These are phyloP conservation scores for Eilema sororculum DNA, from an alignment of 2,888 invertebrate species.

Conservation along the genomic window DNA sequence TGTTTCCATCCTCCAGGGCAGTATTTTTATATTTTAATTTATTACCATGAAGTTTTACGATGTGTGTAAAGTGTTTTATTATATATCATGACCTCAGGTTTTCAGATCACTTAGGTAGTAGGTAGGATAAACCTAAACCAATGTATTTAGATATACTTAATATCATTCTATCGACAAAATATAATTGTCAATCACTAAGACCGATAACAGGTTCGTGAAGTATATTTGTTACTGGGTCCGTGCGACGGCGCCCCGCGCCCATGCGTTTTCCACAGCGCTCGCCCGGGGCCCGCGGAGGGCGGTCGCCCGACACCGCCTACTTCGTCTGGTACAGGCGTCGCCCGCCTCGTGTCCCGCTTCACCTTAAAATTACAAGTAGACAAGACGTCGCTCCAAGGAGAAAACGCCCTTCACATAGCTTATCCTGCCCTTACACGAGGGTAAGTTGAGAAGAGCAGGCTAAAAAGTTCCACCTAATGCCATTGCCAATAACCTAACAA, in stretches of 20 bases:
- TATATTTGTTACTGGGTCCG: conserved; percentile 83
- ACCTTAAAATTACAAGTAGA: conserved; percentile 73
- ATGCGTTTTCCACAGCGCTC: conserved; percentile 79
- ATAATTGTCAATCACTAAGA: conserved; percentile 69
- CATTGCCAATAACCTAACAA: conserved; percentile 6
- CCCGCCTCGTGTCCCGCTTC: conserved; percentile 83
- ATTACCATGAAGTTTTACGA: too few relatives aligned
- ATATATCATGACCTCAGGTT: not conserved
- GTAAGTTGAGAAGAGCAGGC: conserved; percentile 11
- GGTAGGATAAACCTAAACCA: not conserved
- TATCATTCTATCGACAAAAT: conserved; percentile 63
- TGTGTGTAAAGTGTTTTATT: too few relatives aligned
- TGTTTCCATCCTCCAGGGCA: too few relatives aligned
- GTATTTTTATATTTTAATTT: too few relatives aligned
- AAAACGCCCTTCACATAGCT: conserved; percentile 73
- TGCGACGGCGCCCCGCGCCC: conserved; percentile 82
- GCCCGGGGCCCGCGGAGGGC: conserved; percentile 84
- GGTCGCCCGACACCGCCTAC: conserved; percentile 85
- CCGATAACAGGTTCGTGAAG: conserved; percentile 81
- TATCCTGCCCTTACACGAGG: conserved; percentile 49
- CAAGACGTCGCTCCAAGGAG: conserved; percentile 65
- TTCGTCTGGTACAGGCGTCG: conserved; percentile 86
- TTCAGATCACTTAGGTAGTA: not conserved
- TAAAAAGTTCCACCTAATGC: conserved; percentile 13
- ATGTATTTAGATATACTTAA: conserved; percentile 7